These are phyloP conservation scores for Beris chalybata DNA, from an alignment of 2,888 invertebrate genomes.

Conservation along the genomic window DNA sequence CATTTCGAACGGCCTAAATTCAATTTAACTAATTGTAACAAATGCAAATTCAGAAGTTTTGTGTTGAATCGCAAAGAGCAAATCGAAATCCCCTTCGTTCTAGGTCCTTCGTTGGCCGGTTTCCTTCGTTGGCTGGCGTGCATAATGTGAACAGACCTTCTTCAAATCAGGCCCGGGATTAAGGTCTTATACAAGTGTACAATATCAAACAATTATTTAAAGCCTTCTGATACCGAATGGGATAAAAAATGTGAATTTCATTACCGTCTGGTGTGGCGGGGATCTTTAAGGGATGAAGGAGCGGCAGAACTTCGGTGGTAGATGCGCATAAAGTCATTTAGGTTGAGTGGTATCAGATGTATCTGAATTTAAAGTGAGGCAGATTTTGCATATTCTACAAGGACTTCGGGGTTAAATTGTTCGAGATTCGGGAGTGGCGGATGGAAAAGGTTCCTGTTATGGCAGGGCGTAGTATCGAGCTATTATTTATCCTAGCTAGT, in stretches of 20 bases:
- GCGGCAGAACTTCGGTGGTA: neutral
- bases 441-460: too few species aligned
- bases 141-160: constrained; percentile 31
- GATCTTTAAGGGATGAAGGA: constrained; percentile 1
- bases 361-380: constrained; percentile 34
- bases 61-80: constrained; percentile 32
- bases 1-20: constrained; percentile 31
- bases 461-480: too few species aligned
- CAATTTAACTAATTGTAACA: constrained; percentile 38
- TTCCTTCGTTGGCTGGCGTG: constrained; percentile 5
- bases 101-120: neutral
- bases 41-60: constrained; percentile 36
- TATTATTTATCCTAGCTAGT: too few species aligned
- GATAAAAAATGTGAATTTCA: constrained; percentile 40
- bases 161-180: constrained; percentile 40
- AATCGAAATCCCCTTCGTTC: constrained; percentile 13
- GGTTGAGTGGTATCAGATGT: constrained; percentile 42
- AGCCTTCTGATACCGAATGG: constrained; percentile 37
- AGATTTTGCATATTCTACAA: constrained; percentile 24
- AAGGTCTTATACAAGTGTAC: constrained; percentile 37
- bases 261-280: constrained; percentile 21
- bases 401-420: too few species aligned
- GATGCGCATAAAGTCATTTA: constrained; percentile 39
- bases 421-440: too few species aligned
- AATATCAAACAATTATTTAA: constrained; percentile 42